Base-by-base conservation (phyloP, 2,888 invertebrate species). In the Phaedon cochleariae region DNA sequence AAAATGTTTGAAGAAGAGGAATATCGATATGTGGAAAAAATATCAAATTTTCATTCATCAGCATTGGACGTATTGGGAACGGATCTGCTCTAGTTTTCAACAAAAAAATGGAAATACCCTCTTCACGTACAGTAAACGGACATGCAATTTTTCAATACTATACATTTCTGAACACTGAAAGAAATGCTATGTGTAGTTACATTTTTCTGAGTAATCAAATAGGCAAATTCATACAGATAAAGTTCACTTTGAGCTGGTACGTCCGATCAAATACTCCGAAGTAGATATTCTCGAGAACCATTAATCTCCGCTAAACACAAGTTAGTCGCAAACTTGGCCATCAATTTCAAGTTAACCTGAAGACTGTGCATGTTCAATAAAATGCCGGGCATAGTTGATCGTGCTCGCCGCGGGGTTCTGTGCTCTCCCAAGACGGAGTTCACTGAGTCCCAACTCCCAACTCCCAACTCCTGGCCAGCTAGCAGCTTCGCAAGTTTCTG, bases 401-500 rank as follows among this genome's bases (percentile, higher is more conserved):
- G 45, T 67, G 64, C 63, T 57, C 52, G 57, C 54, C 31, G 62
- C 60, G 63, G 73, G 75, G n/a, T n/a, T n/a, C n/a, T 76, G 77
- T 69, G 68, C 71, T 73, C 77, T 79, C 74, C 75, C 77, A 82
- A 83, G 82, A 82, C 74, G 82, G 77, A 79, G 75, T 77, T 79
- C 76, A 74, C 72, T 72, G 77, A 78, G 79, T 78, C 76, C 73
- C 77, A 79, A 78, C 79, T 79, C 71, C 73, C 77, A 79, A 78
- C 79, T 79, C 71, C 60, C 72, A 75, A 74, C 73, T 72, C 71
- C 79, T 79, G 78, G 76, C 65, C 63, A 60, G 70, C 75, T 75
- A 78, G 77, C 81, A 81, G 80, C 81, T 82, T 80, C 76, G 77
- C 78, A 83, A 83, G 83, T 83, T 83, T 83, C 81, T 83, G 83